Percentiles rank a stretch among this genome's conserved stretches.
Evolutionary conservation across 1,140 invertebrate species (phyloP).

Genomic region (Drosophila murphyi): DNA sequence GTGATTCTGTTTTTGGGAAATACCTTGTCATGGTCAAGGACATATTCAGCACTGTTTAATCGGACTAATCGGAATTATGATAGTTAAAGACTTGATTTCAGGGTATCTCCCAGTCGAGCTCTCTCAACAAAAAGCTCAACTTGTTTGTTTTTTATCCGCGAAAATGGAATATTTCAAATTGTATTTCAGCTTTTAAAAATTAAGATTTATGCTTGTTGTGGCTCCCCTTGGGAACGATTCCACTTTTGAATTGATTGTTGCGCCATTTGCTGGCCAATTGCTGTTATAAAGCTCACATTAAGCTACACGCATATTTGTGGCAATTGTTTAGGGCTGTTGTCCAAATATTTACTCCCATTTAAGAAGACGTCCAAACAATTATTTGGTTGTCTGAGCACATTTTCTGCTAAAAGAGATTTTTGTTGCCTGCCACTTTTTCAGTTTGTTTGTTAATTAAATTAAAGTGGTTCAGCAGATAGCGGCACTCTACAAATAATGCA

Average conservation of each 20-base stretch:
- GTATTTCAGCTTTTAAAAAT: conserved; percentile 43
- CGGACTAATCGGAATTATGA: too few species aligned
- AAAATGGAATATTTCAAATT: not conserved
- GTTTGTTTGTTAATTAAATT: conserved; percentile 66
- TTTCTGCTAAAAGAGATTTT: conserved; percentile 6
- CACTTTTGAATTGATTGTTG: conserved; percentile 46
- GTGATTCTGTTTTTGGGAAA: not conserved
- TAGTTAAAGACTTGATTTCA: too few species aligned
- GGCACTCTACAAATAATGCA: conserved; percentile 44
- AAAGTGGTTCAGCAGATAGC: conserved; percentile 43
- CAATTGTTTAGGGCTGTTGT: conserved; percentile 33
- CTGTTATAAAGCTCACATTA: conserved; percentile 3
- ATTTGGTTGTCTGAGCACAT: conserved; percentile 1
- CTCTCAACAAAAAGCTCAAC: too few species aligned
- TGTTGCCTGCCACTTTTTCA: conserved; percentile 20
- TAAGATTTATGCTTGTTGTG: conserved; percentile 60
- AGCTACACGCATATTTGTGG: conserved; percentile 37
- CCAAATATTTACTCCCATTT: conserved; percentile 70
- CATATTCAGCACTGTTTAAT: too few species aligned
- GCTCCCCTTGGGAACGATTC: conserved; percentile 7
- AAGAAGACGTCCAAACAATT: not conserved
- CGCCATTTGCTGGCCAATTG: conserved; percentile 6
- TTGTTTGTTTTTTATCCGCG: too few species aligned
- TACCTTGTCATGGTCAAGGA: not conserved
- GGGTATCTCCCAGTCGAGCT: too few species aligned